Evolutionary conservation across 2,113 vertebrate species (phyloP).

Genomic region (Pachypanchax playfairii): DNA sequence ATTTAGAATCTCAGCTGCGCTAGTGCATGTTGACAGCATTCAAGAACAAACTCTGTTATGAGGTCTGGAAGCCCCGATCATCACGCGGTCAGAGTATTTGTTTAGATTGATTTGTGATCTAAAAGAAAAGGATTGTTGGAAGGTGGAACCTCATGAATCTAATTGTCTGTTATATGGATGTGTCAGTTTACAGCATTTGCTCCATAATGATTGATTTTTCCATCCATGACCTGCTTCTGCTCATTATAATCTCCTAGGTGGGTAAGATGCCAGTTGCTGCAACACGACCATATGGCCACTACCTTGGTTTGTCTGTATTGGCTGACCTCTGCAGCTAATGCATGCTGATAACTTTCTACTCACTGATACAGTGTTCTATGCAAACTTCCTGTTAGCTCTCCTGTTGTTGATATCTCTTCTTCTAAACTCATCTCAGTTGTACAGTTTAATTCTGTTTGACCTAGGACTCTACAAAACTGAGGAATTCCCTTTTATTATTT

Average conservation of each 20-base stretch:
- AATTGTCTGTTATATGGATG: slow-evolving; percentile 6
- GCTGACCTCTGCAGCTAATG: slow-evolving; percentile 38
- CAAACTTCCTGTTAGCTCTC: background rate
- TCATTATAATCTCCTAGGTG: slow-evolving; percentile 25
- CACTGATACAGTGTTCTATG: slow-evolving; percentile 37
- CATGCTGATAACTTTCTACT: slow-evolving; percentile 14
- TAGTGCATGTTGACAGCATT: background rate
- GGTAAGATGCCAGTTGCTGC: slow-evolving; percentile 15
- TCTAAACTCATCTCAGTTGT: background rate
- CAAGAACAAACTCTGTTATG: slow-evolving; percentile 14
- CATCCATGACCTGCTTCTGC: slow-evolving; percentile 1
- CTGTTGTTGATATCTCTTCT: slow-evolving; percentile 1
- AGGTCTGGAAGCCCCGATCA: background rate
- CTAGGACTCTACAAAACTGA: too few species aligned
- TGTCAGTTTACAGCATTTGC: slow-evolving; percentile 1
- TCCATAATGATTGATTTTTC: slow-evolving; percentile 32
- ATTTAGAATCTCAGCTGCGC: background rate
- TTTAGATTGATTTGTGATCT: background rate
- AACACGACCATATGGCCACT: slow-evolving; percentile 50
- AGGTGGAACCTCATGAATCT: background rate
- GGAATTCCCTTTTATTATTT: background rate
- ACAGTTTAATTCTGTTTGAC: too few species aligned
- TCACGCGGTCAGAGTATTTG: background rate
- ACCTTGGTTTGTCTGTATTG: slow-evolving; percentile 10
- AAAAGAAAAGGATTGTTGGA: background rate